phyloP scores from a whole-genome alignment of 1,140 invertebrate genomes.

The Thaumatotibia leucotreta region DNA sequence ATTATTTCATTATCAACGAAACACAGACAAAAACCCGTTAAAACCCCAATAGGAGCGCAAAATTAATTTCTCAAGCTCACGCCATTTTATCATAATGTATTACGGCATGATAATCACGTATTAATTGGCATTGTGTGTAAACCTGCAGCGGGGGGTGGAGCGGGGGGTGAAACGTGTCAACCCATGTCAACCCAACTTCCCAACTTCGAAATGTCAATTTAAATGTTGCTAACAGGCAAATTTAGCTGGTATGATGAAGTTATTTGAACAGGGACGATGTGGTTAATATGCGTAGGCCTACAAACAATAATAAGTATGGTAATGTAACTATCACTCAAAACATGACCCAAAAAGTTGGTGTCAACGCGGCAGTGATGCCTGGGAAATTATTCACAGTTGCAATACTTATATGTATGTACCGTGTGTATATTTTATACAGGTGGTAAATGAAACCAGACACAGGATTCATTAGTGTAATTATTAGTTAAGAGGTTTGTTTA shows the following conservation, averaged over 20 bases:
- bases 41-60: background rate
- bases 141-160: background rate
- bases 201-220: slow-evolving; percentile 14
- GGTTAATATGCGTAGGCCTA: background rate
- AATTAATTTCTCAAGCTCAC: background rate
- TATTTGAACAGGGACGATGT: background rate
- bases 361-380: too few species aligned
- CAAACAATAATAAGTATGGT: too few species aligned
- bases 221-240: slow-evolving; percentile 11
- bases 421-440: too few species aligned
- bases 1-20: background rate
- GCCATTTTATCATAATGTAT: background rate
- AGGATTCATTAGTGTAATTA: too few species aligned
- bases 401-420: too few species aligned
- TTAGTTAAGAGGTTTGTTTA: too few species aligned
- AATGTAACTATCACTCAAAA: background rate
- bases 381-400: too few species aligned
- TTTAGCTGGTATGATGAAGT: slow-evolving; percentile 4
- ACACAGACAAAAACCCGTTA: background rate
- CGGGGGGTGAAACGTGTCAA: slow-evolving; percentile 1
- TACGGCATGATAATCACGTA: slow-evolving; percentile 1
- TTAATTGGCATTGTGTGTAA: slow-evolving; percentile 2
- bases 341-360: background rate
- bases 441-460: too few species aligned
- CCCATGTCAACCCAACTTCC: slow-evolving; percentile 2